Percentiles rank a stretch among this genome's conserved stretches.
phyloP scores from a whole-genome alignment of 2,113 vertebrate genomes.

The Hoplias malabaricus region DNA sequence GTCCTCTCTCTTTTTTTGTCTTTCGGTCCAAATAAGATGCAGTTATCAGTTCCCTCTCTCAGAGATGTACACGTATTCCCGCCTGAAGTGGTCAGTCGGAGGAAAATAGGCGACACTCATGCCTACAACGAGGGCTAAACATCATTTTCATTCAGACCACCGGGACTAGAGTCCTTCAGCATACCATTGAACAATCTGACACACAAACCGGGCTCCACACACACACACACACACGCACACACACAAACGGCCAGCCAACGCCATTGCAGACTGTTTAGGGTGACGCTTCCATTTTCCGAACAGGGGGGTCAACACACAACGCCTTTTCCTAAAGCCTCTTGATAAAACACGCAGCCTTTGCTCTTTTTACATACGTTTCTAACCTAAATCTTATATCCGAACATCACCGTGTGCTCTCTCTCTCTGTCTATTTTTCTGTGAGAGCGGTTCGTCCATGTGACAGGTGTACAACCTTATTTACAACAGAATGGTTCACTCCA shows the following conservation, averaged over 20 bases:
- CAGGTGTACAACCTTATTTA: constrained; percentile 68
- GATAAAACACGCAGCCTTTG: no score
- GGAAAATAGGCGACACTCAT: constrained; percentile 27
- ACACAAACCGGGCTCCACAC: constrained; percentile 49
- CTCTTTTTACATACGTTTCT: background rate
- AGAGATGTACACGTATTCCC: constrained; percentile 50
- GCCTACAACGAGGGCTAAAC: constrained; percentile 5
- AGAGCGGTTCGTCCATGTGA: constrained; percentile 58
- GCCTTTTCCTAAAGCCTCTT: background rate
- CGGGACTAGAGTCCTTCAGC: constrained; percentile 45
- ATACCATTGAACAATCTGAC: constrained; percentile 60
- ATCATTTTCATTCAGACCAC: constrained; percentile 51
- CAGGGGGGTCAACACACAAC: constrained; percentile 54
- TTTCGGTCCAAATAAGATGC: constrained; percentile 45
- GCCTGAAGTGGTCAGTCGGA: background rate
- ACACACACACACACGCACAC: background rate
- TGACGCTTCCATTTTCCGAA: constrained; percentile 66
- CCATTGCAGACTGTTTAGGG: constrained; percentile 75
- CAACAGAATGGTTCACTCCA: constrained; percentile 72
- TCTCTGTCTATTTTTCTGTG: background rate
- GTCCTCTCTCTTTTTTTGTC: constrained; percentile 55
- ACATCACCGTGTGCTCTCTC: background rate
- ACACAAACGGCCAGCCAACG: constrained; percentile 64
- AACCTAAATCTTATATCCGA: accelerated
- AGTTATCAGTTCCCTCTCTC: constrained; percentile 39